Evolutionary conservation across 2,113 vertebrate species (phyloP).

Genomic region (Mesoclemmys tuberculata): DNA sequence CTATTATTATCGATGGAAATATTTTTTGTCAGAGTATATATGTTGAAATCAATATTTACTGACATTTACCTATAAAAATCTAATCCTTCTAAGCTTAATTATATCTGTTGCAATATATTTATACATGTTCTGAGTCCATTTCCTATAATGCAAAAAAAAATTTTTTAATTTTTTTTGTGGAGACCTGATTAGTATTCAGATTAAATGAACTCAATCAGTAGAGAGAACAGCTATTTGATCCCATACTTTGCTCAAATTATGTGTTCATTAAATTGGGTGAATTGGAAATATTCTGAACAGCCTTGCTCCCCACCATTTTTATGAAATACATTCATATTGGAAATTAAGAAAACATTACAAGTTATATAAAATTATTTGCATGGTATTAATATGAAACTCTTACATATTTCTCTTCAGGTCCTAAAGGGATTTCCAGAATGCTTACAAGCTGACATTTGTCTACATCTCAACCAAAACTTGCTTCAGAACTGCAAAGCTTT

Average conservation of each 20-base stretch:
- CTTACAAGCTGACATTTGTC: constrained; percentile 98
- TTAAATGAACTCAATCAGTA: constrained; percentile 38
- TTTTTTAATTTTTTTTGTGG: too few species aligned
- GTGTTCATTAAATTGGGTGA: constrained; percentile 12
- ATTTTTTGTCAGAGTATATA: not conserved
- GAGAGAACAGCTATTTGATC: constrained; percentile 11
- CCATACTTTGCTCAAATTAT: constrained; percentile 40
- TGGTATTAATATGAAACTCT: constrained; percentile 64
- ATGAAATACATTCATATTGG: constrained; percentile 3
- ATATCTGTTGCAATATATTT: not conserved
- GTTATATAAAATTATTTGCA: not conserved
- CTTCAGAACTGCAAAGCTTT: constrained; percentile 96
- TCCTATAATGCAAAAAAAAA: constrained; percentile 28
- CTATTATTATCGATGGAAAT: not conserved
- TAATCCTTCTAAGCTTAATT: not conserved
- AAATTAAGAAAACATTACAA: constrained; percentile 39
- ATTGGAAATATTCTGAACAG: not conserved
- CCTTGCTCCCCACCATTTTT: not conserved
- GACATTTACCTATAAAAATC: not conserved
- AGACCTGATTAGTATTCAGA: constrained; percentile 21
- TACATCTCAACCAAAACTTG: constrained; percentile 94
- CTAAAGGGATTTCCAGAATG: constrained; percentile 99
- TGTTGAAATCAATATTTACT: not conserved
- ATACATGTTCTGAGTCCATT: not conserved
- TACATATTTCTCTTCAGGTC: constrained; percentile 83